A percentile compares a stretch with the other conserved stretches of the same genome.
Evolutionary conservation across 2,888 invertebrate species (phyloP).

Genomic region (Diadromus collaris): DNA sequence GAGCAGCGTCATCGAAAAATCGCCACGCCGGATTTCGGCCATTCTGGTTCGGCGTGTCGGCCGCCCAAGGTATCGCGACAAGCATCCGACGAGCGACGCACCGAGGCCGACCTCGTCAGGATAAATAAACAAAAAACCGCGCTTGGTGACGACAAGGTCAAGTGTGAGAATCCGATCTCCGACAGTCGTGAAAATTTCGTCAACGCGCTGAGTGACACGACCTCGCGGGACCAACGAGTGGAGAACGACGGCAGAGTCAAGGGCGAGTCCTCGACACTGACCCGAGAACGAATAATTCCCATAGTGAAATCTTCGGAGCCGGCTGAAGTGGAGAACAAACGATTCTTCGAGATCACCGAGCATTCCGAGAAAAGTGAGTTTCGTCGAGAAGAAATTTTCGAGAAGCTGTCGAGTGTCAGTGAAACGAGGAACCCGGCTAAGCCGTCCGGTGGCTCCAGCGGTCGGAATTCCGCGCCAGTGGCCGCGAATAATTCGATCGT

Average conservation of each 20-base stretch:
- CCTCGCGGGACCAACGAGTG: slow-evolving; percentile 6
- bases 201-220: slow-evolving; percentile 30
- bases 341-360: neutral
- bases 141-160: slow-evolving; percentile 10
- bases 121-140: slow-evolving; percentile 37
- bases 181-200: slow-evolving; percentile 1
- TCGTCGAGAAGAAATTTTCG: slow-evolving; percentile 35
- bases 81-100: slow-evolving; percentile 34
- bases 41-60: slow-evolving; percentile 51
- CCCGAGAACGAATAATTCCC: slow-evolving; percentile 12
- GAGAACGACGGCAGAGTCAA: slow-evolving; percentile 26
- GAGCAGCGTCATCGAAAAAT: slow-evolving; percentile 52
- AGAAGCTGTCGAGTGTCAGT: slow-evolving; percentile 27
- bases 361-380: slow-evolving; percentile 21
- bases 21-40: slow-evolving; percentile 42
- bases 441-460: slow-evolving; percentile 26
- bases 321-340: neutral
- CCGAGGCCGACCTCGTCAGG: slow-evolving; percentile 43
- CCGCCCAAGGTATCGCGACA: slow-evolving; percentile 43
- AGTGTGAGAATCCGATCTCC: slow-evolving; percentile 42
- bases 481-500: slow-evolving; percentile 42
- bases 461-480: slow-evolving; percentile 22
- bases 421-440: slow-evolving; percentile 34
- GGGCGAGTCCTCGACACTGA: slow-evolving; percentile 23
- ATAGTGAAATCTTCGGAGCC: slow-evolving; percentile 29